Conservation (phyloP, 2,888 invertebrate species). For the Thecocarcelia acutangulata region DNA sequence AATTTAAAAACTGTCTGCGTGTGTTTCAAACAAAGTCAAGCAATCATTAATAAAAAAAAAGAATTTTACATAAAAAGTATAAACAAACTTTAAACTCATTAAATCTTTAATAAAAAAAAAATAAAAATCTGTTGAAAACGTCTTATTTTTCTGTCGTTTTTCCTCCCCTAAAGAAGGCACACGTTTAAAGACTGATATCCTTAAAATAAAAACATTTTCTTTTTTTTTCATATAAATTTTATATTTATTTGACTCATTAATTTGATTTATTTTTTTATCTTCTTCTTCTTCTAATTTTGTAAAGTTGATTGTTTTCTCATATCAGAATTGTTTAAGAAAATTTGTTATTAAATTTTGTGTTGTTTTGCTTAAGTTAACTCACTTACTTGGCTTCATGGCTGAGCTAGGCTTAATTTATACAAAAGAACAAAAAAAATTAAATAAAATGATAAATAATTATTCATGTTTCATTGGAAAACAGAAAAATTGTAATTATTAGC, state of each 20-base stretch:
- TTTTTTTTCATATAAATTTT: not conserved
- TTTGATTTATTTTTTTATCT: not conserved
- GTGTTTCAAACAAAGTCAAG: conserved; percentile 73
- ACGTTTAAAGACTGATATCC: conserved; percentile 72
- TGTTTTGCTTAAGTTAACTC: conserved; percentile 34
- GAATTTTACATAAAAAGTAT: conserved; percentile 11
- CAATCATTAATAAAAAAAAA: conserved; percentile 67
- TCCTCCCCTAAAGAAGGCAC: conserved; percentile 62
- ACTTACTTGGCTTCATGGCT: conserved; percentile 13
- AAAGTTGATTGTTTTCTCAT: not conserved
- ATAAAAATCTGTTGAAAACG: conserved; percentile 14
- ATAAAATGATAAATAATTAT: conserved; percentile 50
- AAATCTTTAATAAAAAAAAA: conserved; percentile 31
- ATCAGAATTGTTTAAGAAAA: conserved; percentile 16
- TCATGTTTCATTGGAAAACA: conserved; percentile 70
- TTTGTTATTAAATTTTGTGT: conserved; percentile 42
- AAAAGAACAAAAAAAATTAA: conserved; percentile 27
- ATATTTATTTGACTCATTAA: not conserved
- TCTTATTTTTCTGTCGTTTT: not conserved
- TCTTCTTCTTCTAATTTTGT: no score
- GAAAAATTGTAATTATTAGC: conserved; percentile 70
- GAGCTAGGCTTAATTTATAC: conserved; percentile 53
- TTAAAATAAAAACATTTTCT: conserved; percentile 14
- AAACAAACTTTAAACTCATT: conserved; percentile 7
- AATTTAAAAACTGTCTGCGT: conserved; percentile 72